Evolutionary conservation across 2,888 invertebrate genomes (phyloP), one percentile per base, ranked within the genome.

Genomic region (Schrankia costaestrigalis): DNA sequence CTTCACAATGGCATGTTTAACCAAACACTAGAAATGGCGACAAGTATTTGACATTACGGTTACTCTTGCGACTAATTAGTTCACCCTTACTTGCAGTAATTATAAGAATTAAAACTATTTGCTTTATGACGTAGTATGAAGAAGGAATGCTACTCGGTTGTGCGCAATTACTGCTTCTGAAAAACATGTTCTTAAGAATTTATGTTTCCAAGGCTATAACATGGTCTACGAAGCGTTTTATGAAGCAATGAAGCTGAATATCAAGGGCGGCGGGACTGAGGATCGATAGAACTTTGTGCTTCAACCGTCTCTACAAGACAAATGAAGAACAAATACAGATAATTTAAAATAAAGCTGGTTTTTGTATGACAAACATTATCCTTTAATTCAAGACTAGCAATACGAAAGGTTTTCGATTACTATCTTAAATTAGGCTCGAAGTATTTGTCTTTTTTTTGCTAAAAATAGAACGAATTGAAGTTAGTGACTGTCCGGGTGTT

Each of bases 1-100:
- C 64, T 71, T 67, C 61, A 68, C 66, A 71, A 76, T 71, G 66
- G 68, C 60, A 63, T 75, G 69, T 69, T 66, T 66, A 62, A 67
- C 59, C 41, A 56, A 53, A 55, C 55, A 60, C 58, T 64, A 58
- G 57, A 52, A 43, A 52, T 47, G 51, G 46, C 53, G 53, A 61
- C 48, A 52, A 46, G 43, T 59, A 46, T 53, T 43, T 49, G 54
- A 41, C 46, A 50, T 61, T 46, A 54, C 35, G 45, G 41, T 34
- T 40, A 26, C 31, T 47, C 55, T 49, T 50, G 48, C 54, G 27
- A 42, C 44, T 59, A 46, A 57, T 56, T 50, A 53, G 46, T 55
- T 37, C 35, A 35, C 46, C 13, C 35, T 33, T 26, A 30, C 19
- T n/a, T 36, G 19, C 24, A 27, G 39, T 45, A 36, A 53, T 54